A percentile compares a stretch with the other conserved stretches of the same genome.
Conservation (phyloP, 2,113 vertebrate genomes). For the Silurus asotus region DNA sequence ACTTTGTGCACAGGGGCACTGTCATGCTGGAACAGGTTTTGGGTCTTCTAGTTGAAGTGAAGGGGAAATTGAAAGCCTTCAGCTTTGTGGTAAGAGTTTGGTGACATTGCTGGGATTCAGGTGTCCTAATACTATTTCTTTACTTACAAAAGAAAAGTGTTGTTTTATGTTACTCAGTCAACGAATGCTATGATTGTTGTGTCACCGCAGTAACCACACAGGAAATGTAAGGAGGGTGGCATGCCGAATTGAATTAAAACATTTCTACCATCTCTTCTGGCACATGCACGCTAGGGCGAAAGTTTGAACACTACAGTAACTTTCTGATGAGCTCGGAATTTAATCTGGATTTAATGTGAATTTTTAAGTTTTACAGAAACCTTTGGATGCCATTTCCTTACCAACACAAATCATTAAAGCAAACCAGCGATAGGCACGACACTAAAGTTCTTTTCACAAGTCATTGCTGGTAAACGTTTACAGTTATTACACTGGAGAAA, state of each 20-base stretch:
- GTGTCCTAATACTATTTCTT: too few relatives aligned
- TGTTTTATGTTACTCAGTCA: neutral
- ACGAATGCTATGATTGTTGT: neutral
- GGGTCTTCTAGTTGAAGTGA: too few relatives aligned
- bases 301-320: neutral
- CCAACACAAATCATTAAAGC: neutral
- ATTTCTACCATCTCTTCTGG: neutral
- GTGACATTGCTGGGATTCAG: too few relatives aligned
- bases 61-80: too few relatives aligned
- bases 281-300: too few relatives aligned
- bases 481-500: neutral
- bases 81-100: too few relatives aligned
- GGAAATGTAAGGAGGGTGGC: neutral
- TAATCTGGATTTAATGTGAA: neutral
- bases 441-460: neutral
- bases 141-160: neutral
- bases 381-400: neutral
- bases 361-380: neutral
- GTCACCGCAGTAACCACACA: neutral
- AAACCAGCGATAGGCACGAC: neutral
- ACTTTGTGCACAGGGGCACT: too few relatives aligned
- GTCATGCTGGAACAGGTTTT: too few relatives aligned
- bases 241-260: neutral
- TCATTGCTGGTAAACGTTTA: neutral
- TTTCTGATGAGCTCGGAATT: neutral